A percentile compares a stretch with the other conserved stretches of the same genome.
Evolutionary conservation across 2,113 vertebrate species (phyloP).

Genomic region (Vidua chalybeata): DNA sequence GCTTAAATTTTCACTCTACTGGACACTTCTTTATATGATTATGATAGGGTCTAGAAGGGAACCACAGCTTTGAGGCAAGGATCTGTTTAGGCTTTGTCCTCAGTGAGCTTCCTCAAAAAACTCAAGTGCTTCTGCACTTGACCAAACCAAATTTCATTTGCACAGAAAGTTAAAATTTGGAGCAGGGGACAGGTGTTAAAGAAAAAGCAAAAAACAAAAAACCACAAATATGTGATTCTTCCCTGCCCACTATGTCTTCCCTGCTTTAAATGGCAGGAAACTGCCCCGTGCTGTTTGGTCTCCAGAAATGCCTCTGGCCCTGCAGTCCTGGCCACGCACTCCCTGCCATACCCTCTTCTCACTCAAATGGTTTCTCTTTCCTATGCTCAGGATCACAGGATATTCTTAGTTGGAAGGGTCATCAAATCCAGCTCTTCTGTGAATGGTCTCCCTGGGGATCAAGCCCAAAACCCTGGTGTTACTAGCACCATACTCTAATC

Average conservation of each 20-base stretch:
- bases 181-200: not conserved
- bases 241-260: not conserved
- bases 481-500: not conserved
- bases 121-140: not conserved
- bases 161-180: not conserved
- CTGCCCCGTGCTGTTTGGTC: not conserved
- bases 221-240: not conserved
- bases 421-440: not conserved
- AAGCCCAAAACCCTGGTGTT: not conserved
- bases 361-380: not conserved
- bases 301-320: not conserved
- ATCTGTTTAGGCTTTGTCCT: not conserved
- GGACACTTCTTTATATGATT: not conserved
- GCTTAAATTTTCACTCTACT: not conserved
- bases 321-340: not conserved
- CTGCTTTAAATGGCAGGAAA: not conserved
- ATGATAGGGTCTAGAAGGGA: not conserved
- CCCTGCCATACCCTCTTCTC: not conserved
- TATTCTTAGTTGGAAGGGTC: not conserved
- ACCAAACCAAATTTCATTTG: not conserved
- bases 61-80: not conserved
- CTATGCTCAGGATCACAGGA: not conserved
- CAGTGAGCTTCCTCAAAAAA: not conserved
- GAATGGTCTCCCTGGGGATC: not conserved
- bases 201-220: not conserved